phyloP scores from a whole-genome alignment of 2,888 invertebrate genomes.

The Itoplectis maculator region DNA sequence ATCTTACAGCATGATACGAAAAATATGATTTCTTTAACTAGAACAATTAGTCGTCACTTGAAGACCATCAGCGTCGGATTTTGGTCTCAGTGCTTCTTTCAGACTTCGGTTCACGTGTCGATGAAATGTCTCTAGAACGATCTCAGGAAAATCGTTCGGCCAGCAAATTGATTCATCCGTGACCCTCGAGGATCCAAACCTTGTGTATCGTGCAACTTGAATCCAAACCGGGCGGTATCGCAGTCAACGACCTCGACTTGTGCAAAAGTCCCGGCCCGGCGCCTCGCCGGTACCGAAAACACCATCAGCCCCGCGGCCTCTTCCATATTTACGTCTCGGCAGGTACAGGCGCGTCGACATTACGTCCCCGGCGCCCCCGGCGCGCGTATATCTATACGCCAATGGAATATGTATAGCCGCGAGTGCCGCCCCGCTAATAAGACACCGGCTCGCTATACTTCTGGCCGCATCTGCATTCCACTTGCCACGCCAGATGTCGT shows the following conservation, averaged over 20 bases:
- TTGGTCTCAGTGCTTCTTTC: not conserved
- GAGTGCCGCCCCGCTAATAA: constrained; percentile 41
- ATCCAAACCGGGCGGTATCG: not conserved
- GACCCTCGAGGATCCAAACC: no score
- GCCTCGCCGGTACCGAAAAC: not conserved
- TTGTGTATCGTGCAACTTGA: not conserved
- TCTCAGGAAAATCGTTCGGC: no score
- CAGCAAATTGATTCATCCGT: no score
- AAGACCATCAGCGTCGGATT: no score
- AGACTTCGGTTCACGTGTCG: no score
- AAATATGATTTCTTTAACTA: no score
- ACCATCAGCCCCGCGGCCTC: not conserved
- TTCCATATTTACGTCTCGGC: not conserved
- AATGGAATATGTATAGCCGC: not conserved
- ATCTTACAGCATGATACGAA: no score
- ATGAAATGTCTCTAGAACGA: no score
- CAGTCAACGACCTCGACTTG: not conserved
- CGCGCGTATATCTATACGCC: not conserved
- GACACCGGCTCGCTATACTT: constrained; percentile 17
- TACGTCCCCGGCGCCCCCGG: not conserved
- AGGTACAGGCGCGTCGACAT: not conserved
- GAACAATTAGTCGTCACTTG: no score
- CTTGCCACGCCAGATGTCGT: constrained; percentile 62
- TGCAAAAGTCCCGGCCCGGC: not conserved
- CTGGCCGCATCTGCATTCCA: constrained; percentile 42